Evolutionary conservation across 2,113 vertebrate genomes (phyloP), one percentile per base, ranked within the genome.

Genomic region (Anoplopoma fimbria): DNA sequence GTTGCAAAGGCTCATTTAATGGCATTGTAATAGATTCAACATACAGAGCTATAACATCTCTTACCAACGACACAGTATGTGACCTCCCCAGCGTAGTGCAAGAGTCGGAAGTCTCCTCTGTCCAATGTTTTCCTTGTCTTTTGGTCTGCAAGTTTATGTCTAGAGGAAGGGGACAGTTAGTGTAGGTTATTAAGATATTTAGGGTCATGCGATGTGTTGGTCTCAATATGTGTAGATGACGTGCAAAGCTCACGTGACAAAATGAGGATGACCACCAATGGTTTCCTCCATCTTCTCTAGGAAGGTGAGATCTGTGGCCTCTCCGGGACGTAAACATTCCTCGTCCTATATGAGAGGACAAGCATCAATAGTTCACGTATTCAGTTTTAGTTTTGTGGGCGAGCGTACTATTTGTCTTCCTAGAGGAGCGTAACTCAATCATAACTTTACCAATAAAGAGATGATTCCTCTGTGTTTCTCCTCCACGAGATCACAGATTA

Each of bases 401-500:
- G 0, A 33, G 2, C 2, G 19, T 60, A 13, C n/a, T 21, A n/a
- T 51, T 27, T 34, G 2, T 42, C 2, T 14, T 58, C 74, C 23
- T 27, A 8, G 9, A 4, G 6, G 9, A 53, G 2, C 2, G 4
- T 47, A 4, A 36, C 0, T 69, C 1, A 36, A 7, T 64, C 9
- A 34, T 25, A 34, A 74, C 21, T 94, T 95, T 90, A 99, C 98
- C 97, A 99, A 91, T 58, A 99, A 95, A 69, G 98, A 96, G 84
- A 99, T 98, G 42, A 99, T 98, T n/a, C 98, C 98, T 90, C 95
- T 97, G 90, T 98, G 95, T 79, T 97, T 98, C 92, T 98, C 96
- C 84, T 99, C 98, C 55, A 99, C 97, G 23, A 99, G 91, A 79
- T 99, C 98, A 40, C 97, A 98, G 90, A 99, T 99, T 40, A 98